phyloP scores from a whole-genome alignment of 1,140 invertebrate genomes.

The Drosophila saltans region DNA sequence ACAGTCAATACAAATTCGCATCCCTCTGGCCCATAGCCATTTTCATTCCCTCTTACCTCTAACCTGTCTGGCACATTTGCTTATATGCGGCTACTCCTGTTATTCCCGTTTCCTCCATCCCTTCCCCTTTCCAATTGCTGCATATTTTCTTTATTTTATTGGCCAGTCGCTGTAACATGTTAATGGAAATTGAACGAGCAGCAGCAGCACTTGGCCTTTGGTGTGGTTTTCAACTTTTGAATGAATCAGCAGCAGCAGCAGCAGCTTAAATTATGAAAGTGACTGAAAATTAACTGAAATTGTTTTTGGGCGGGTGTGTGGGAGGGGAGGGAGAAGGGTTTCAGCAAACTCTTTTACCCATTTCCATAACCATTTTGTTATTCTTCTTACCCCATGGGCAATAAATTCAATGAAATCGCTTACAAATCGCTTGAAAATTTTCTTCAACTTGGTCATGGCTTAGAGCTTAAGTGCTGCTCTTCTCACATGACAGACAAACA shows the following conservation, averaged over 20 bases:
- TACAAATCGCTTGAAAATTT: conserved; percentile 80
- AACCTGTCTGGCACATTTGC: conserved; percentile 56
- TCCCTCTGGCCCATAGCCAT: conserved; percentile 1
- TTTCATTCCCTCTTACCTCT: background rate
- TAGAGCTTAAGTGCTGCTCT: conserved; percentile 34
- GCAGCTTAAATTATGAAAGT: conserved; percentile 64
- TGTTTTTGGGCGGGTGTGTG: conserved; percentile 33
- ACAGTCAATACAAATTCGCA: conserved; percentile 61
- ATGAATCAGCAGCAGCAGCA: background rate
- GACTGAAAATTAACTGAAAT: conserved; percentile 63
- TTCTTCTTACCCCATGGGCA: conserved; percentile 25
- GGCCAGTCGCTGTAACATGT: conserved; percentile 59
- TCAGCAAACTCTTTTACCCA: conserved; percentile 3
- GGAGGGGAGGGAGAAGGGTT: conserved; percentile 17
- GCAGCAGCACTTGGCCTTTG: conserved; percentile 43
- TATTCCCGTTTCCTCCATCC: conserved; percentile 28
- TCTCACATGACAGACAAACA: conserved; percentile 7
- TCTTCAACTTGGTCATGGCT: conserved; percentile 66
- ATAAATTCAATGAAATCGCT: conserved; percentile 67
- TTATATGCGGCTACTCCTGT: conserved; percentile 32
- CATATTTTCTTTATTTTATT: conserved; percentile 76
- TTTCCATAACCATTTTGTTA: conserved; percentile 1
- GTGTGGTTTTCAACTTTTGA: conserved; percentile 47
- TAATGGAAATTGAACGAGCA: conserved; percentile 73
- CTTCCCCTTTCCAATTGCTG: conserved; percentile 33